Percentiles rank a stretch among this genome's conserved stretches.
These are phyloP conservation scores for Ligdia adustata DNA, from an alignment of 2,888 invertebrate species.

Conservation along the genomic window DNA sequence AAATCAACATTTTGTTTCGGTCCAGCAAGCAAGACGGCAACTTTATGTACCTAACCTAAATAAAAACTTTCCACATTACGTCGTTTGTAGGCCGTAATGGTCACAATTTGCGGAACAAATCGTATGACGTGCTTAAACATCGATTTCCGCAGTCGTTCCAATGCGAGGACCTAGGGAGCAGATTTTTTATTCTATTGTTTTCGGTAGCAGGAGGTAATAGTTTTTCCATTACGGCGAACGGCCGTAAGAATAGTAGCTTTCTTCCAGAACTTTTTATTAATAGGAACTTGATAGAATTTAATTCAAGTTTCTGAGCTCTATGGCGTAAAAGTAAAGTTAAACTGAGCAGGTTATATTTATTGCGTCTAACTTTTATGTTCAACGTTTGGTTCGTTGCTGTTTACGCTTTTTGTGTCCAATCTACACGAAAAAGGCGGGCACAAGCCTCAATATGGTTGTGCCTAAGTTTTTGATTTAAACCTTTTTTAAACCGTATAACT, in stretches of 20 bases:
- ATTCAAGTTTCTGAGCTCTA: slow-evolving; percentile 18
- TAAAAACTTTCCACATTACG: slow-evolving; percentile 25
- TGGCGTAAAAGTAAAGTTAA: slow-evolving; percentile 11
- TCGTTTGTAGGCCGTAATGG: slow-evolving; percentile 33
- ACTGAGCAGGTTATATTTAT: slow-evolving; percentile 2
- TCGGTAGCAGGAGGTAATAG: slow-evolving; percentile 51
- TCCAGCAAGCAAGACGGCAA: slow-evolving; percentile 1
- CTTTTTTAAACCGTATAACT: too few species aligned
- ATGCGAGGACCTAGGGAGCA: slow-evolving; percentile 25
- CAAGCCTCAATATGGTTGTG: background rate
- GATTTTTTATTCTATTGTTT: slow-evolving; percentile 49
- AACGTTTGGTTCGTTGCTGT: background rate
- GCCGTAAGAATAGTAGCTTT: slow-evolving; percentile 46
- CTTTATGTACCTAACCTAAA: slow-evolving; percentile 11
- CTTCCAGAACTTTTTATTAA: slow-evolving; percentile 18
- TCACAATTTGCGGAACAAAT: slow-evolving; percentile 56
- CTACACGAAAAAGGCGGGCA: background rate
- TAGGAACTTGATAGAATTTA: slow-evolving; percentile 35
- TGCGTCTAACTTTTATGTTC: background rate
- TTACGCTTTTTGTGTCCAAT: slow-evolving; percentile 32
- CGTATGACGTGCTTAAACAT: slow-evolving; percentile 52
- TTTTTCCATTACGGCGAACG: slow-evolving; percentile 58
- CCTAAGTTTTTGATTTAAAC: background rate
- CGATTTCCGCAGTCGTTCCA: slow-evolving; percentile 50
- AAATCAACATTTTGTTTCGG: background rate